phyloP scores from a whole-genome alignment of 2,113 vertebrate genomes.

The Esox niger region DNA sequence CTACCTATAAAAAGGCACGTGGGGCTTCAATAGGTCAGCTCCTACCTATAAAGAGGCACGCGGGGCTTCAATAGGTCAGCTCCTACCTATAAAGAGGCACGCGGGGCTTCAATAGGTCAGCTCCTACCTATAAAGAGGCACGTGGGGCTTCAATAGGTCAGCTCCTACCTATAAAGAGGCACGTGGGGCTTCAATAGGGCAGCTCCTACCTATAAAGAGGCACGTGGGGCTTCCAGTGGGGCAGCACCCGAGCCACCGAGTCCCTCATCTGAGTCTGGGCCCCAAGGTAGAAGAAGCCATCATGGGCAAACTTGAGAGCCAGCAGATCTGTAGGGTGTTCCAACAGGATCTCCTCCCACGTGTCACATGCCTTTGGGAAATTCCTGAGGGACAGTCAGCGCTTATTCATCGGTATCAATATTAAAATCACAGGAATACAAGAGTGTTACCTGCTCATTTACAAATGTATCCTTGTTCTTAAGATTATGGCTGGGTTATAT shows the following conservation, averaged over 20 bases:
- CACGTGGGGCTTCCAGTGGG: slow-evolving; percentile 81
- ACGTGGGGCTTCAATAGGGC: too few relatives aligned
- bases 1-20: too few relatives aligned
- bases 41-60: too few relatives aligned
- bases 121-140: too few relatives aligned
- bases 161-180: too few relatives aligned
- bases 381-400: slow-evolving; percentile 66
- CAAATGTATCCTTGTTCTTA: too few relatives aligned
- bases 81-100: too few relatives aligned
- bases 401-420: background rate
- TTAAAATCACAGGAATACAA: background rate
- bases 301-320: slow-evolving; percentile 88
- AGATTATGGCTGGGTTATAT: too few relatives aligned
- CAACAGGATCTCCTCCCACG: slow-evolving; percentile 87
- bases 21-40: too few relatives aligned
- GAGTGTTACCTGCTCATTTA: background rate
- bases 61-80: too few relatives aligned
- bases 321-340: slow-evolving; percentile 88
- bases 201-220: slow-evolving; percentile 79
- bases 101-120: too few relatives aligned
- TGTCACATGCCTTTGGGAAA: slow-evolving; percentile 74
- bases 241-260: slow-evolving; percentile 83
- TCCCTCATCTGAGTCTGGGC: slow-evolving; percentile 81
- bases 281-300: slow-evolving; percentile 88
- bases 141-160: too few relatives aligned